A percentile compares a stretch with the other conserved stretches of the same genome.
phyloP scores from a whole-genome alignment of 1,140 invertebrate genomes.

The Magallana angulata region DNA sequence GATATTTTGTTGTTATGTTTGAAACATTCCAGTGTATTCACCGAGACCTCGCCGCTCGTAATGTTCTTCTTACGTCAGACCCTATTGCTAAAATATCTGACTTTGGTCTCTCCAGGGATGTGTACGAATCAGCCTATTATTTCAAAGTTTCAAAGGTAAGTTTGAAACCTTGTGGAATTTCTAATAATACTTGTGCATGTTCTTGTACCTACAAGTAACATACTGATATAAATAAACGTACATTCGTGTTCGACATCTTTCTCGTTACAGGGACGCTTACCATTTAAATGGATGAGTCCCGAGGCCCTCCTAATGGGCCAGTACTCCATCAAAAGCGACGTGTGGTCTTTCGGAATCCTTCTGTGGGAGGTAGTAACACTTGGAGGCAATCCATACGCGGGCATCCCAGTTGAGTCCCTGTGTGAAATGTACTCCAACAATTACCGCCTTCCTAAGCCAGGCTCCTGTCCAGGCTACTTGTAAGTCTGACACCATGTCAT shows the following conservation, averaged over 20 bases:
- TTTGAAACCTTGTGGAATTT: neutral
- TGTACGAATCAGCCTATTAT: constrained; percentile 66
- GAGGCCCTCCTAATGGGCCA: constrained; percentile 66
- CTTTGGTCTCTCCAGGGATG: constrained; percentile 67
- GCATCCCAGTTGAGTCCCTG: constrained; percentile 45
- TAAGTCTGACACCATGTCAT: neutral
- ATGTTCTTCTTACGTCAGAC: constrained; percentile 62
- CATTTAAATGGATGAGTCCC: constrained; percentile 73
- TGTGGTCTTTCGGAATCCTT: constrained; percentile 74
- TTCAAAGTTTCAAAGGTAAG: constrained; percentile 59
- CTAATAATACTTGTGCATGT: too few relatives aligned
- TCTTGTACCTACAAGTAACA: neutral
- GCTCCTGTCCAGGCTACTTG: neutral
- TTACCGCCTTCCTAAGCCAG: constrained; percentile 20
- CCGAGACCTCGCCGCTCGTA: constrained; percentile 66
- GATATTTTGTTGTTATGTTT: neutral
- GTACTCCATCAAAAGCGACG: constrained; percentile 71
- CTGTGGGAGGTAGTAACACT: constrained; percentile 71
- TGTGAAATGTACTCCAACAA: constrained; percentile 30
- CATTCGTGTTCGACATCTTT: neutral
- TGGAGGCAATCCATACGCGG: constrained; percentile 65
- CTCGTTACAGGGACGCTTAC: constrained; percentile 60
- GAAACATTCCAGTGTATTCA: constrained; percentile 62
- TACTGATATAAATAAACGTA: neutral
- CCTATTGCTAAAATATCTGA: constrained; percentile 68